phyloP scores from a whole-genome alignment of 2,797 vertebrate genomes.

The Xenops minutus region DNA sequence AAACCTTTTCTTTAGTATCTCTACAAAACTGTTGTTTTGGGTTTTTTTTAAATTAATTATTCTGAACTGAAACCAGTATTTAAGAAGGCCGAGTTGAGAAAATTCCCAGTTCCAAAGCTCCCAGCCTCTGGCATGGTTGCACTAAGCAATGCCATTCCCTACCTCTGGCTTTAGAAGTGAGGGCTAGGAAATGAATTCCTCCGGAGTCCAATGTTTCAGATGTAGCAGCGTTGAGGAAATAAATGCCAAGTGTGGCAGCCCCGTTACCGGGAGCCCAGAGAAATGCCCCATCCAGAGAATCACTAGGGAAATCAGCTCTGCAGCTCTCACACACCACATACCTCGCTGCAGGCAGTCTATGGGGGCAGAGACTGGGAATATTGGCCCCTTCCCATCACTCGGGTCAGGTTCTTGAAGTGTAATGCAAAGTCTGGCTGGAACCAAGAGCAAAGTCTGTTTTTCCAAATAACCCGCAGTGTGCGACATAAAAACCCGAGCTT shows the following conservation, averaged over 20 bases:
- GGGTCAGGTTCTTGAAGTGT: not conserved
- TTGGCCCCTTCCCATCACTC: not conserved
- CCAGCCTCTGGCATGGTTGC: fast-evolving
- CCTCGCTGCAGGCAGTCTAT: not conserved
- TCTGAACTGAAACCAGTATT: not conserved
- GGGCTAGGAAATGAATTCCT: not conserved
- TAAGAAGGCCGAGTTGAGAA: not conserved
- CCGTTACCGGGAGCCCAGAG: not conserved
- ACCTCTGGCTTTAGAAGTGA: not conserved
- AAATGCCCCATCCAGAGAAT: constrained; percentile 16
- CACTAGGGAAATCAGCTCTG: constrained; percentile 8
- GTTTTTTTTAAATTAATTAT: not conserved
- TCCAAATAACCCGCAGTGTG: not conserved
- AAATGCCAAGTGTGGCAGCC: not conserved
- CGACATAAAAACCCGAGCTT: fast-evolving
- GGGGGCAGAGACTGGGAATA: not conserved
- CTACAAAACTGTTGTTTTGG: not conserved
- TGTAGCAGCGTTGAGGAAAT: not conserved
- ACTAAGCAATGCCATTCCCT: fast-evolving
- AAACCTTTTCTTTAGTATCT: not conserved
- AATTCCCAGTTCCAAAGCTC: fast-evolving
- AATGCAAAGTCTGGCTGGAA: not conserved
- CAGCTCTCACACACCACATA: not conserved
- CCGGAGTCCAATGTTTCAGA: fast-evolving
- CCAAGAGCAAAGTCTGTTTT: not conserved